Evolutionary conservation across 2,113 vertebrate species (phyloP).

Genomic region (Xyrauchen texanus): DNA sequence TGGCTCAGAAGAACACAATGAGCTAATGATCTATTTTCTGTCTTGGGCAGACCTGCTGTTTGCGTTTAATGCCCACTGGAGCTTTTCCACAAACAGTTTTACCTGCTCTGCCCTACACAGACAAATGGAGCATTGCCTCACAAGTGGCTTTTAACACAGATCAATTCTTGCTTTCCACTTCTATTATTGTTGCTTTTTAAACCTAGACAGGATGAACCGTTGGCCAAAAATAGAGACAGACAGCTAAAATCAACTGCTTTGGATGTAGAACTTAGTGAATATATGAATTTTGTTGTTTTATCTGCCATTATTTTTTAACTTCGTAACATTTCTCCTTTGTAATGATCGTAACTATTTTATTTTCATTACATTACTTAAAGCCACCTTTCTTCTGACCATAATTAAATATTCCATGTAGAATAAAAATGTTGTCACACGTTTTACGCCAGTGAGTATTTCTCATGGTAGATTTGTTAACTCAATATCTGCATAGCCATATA

Average conservation of each 20-base stretch:
- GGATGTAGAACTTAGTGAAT: no score
- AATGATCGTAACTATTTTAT: no score
- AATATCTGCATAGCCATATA: no score
- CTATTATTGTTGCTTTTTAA: slow-evolving; percentile 51
- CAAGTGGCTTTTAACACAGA: slow-evolving; percentile 72
- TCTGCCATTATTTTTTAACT: no score
- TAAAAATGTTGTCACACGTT: no score
- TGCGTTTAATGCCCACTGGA: slow-evolving; percentile 64
- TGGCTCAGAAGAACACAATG: slow-evolving; percentile 47
- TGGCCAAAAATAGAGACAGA: slow-evolving; percentile 13
- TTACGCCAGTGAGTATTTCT: no score
- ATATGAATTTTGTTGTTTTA: no score
- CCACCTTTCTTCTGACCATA: no score
- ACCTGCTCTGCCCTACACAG: slow-evolving; percentile 59
- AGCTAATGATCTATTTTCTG: slow-evolving; percentile 55
- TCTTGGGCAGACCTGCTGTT: slow-evolving; percentile 45
- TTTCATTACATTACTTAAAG: no score
- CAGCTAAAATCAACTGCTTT: background rate
- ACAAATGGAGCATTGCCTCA: slow-evolving; percentile 66
- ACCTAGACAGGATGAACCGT: slow-evolving; percentile 16
- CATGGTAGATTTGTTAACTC: no score
- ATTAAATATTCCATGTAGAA: no score
- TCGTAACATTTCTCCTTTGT: no score
- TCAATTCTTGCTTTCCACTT: slow-evolving; percentile 64
- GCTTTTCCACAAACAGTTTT: slow-evolving; percentile 61